These are phyloP conservation scores for Drosophila repletoides DNA, from an alignment of 1,140 invertebrate species.

Conservation along the genomic window DNA sequence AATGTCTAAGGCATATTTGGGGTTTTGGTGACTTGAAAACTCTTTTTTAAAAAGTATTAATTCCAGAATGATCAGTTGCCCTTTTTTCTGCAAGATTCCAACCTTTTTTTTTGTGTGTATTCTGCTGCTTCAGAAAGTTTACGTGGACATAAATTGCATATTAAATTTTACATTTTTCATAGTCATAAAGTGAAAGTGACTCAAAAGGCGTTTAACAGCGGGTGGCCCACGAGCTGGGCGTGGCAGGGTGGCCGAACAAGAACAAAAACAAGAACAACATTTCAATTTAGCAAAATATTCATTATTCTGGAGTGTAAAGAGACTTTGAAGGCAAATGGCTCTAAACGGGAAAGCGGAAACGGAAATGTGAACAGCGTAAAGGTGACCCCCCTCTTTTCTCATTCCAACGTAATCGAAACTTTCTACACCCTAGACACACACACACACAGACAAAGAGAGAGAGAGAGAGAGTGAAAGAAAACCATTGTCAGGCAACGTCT, in stretches of 20 bases:
- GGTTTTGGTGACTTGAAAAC: too few relatives aligned
- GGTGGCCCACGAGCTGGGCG: neutral
- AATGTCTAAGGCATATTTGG: too few relatives aligned
- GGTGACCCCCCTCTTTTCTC: conserved; percentile 14
- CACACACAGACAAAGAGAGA: too few relatives aligned
- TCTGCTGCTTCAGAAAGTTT: conserved; percentile 26
- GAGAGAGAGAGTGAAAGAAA: too few relatives aligned
- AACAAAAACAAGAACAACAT: conserved; percentile 55
- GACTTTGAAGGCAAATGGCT: conserved; percentile 42
- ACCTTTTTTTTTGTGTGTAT: conserved; percentile 3
- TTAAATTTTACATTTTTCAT: conserved; percentile 80
- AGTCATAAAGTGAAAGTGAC: conserved; percentile 77
- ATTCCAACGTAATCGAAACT: conserved; percentile 10
- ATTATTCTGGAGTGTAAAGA: conserved; percentile 76
- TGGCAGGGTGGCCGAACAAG: neutral
- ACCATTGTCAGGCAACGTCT: conserved; percentile 63
- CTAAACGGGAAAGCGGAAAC: conserved; percentile 74
- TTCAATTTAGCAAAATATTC: conserved; percentile 78
- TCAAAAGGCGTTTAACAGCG: conserved; percentile 32
- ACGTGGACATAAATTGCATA: conserved; percentile 74
- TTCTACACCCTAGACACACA: conserved; percentile 5
- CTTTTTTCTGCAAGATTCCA: neutral
- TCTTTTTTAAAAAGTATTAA: too few relatives aligned
- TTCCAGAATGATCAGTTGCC: too few relatives aligned
- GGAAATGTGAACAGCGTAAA: conserved; percentile 69